Percentiles rank a stretch among this genome's conserved stretches.
Conservation (phyloP, 2,113 vertebrate species). For the Gobiocypris rarus region DNA sequence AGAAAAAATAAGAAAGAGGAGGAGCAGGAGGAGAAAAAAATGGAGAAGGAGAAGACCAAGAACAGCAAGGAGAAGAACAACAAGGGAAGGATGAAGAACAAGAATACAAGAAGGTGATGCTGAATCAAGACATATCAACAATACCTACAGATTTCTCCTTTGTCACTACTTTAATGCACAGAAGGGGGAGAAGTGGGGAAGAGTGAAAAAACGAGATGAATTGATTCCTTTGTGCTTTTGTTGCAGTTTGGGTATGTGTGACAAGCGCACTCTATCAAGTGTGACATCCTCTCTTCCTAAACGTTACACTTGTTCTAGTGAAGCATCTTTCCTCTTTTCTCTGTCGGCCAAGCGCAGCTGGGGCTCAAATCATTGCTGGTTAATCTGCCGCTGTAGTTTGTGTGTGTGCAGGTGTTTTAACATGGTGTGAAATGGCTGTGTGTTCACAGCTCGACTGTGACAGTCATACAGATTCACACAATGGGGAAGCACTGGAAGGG, state of each 20-base stretch:
- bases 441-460: constrained; percentile 24
- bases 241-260: constrained; percentile 13
- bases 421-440: constrained; percentile 16
- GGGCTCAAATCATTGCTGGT: constrained; percentile 15
- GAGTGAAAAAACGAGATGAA: constrained; percentile 9
- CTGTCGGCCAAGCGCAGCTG: constrained; percentile 7
- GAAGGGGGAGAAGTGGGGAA: neutral
- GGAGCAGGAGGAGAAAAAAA: neutral
- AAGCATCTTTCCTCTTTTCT: constrained; percentile 21
- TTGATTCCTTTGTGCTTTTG: constrained; percentile 34
- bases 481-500: neutral
- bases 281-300: constrained; percentile 38
- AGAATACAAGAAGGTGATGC: neutral
- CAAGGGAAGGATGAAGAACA: neutral
- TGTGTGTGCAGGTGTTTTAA: constrained; percentile 14
- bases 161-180: constrained; percentile 18
- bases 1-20: too few relatives aligned
- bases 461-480: constrained; percentile 2
- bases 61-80: neutral
- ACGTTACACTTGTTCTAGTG: constrained; percentile 21
- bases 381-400: constrained; percentile 32
- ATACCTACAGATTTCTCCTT: constrained; percentile 14
- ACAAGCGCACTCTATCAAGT: constrained; percentile 22
- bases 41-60: neutral
- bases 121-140: neutral